A percentile compares a stretch with the other conserved stretches of the same genome.
Conservation (phyloP, 2,888 invertebrate species). For the Polylopha cassiicola region DNA sequence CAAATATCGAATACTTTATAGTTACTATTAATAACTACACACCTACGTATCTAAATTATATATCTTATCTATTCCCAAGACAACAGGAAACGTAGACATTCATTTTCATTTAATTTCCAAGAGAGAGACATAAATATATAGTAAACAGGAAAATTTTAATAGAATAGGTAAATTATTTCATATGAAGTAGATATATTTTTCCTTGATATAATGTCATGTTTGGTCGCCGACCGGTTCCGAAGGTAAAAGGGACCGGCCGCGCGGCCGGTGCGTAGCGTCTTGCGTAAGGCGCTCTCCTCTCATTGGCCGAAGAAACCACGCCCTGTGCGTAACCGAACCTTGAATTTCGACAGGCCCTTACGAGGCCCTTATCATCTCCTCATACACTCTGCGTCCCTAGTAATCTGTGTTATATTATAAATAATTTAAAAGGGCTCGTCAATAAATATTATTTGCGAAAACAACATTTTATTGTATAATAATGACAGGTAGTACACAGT, state of each 20-base stretch:
- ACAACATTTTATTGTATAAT: conserved; percentile 33
- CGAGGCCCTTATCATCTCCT: conserved; percentile 63
- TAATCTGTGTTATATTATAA: conserved; percentile 76
- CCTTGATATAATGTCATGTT: too few species aligned
- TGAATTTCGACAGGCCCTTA: conserved; percentile 67
- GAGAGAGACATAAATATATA: too few species aligned
- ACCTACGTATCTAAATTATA: too few species aligned
- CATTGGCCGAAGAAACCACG: conserved; percentile 67
- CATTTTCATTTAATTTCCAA: too few species aligned
- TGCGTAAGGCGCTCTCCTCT: conserved; percentile 56
- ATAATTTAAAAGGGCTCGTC: conserved; percentile 74
- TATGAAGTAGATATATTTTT: too few species aligned
- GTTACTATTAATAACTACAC: too few species aligned
- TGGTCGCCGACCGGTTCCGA: conserved; percentile 24
- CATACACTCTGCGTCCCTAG: conserved; percentile 58
- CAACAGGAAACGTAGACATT: too few species aligned
- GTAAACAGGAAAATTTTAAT: too few species aligned
- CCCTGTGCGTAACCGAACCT: conserved; percentile 70
- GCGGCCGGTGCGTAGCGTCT: conserved; percentile 49
- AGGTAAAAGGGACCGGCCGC: conserved; percentile 38
- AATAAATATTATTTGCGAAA: conserved; percentile 49
- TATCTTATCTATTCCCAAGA: too few species aligned
- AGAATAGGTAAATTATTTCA: too few species aligned
- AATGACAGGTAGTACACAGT: conserved; percentile 7
- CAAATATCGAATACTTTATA: too few species aligned